Conservation (phyloP, 2,888 invertebrate genomes). For the Tinea semifulvella region DNA sequence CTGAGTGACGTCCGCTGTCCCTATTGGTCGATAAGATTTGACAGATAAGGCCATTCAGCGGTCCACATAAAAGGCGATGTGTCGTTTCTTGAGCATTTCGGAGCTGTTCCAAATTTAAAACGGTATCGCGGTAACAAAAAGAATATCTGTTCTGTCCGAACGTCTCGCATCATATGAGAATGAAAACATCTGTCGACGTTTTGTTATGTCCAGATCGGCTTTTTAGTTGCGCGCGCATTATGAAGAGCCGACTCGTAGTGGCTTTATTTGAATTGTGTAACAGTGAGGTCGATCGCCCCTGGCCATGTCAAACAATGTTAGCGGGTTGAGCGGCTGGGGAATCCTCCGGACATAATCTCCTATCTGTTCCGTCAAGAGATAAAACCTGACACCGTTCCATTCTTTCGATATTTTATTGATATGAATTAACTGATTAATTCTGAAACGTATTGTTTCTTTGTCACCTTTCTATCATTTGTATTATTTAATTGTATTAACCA, state of each 20-base stretch:
- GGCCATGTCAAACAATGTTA: constrained; percentile 11
- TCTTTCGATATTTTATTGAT: constrained; percentile 7
- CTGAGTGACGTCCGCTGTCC: constrained; percentile 64
- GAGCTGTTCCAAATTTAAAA: constrained; percentile 53
- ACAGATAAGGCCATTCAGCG: constrained; percentile 51
- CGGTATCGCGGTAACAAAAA: constrained; percentile 47
- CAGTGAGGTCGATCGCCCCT: constrained; percentile 39
- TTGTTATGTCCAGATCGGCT: constrained; percentile 32
- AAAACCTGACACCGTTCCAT: constrained; percentile 3
- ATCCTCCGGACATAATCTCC: constrained; percentile 29
- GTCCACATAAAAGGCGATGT: constrained; percentile 55
- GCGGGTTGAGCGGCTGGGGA: constrained; percentile 12
- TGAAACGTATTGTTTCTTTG: constrained; percentile 7
- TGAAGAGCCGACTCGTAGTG: constrained; percentile 33
- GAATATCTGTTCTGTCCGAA: constrained; percentile 28
- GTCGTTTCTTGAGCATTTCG: constrained; percentile 46
- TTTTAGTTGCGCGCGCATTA: constrained; percentile 39
- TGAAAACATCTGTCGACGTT: constrained; percentile 60
- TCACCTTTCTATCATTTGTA: constrained; percentile 9
- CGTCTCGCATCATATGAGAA: constrained; percentile 52
- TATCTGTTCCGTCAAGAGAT: constrained; percentile 10
- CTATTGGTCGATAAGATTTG: constrained; percentile 64
- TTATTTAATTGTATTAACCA: constrained; percentile 7
- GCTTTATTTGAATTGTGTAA: constrained; percentile 44
- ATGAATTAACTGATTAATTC: constrained; percentile 8